These are phyloP conservation scores for Drosophila leontia DNA, from an alignment of 1,140 invertebrate species.

Conservation along the genomic window DNA sequence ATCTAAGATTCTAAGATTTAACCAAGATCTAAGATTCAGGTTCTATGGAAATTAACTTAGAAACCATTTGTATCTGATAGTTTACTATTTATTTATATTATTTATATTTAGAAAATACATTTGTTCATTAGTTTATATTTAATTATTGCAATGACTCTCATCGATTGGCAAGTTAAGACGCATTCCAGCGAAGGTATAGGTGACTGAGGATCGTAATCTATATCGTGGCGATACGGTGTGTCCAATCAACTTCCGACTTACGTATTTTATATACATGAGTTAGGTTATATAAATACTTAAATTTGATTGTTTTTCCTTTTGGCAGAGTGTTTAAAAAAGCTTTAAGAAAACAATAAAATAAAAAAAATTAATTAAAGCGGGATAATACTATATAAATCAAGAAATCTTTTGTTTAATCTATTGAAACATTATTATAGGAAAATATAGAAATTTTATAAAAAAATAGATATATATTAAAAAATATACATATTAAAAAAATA, in stretches of 20 bases:
- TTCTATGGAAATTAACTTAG: no score
- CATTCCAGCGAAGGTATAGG: neutral
- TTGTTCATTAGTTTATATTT: neutral
- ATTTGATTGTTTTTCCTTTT: neutral
- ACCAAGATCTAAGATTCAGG: no score
- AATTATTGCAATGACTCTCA: neutral
- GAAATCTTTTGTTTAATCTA: no score
- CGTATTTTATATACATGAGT: no score
- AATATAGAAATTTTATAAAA: no score
- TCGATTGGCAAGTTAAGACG: neutral
- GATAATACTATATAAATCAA: no score
- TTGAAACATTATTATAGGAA: no score
- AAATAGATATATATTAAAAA: no score
- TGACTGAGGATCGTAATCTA: conserved; percentile 4
- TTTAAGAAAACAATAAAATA: no score
- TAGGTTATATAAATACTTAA: neutral
- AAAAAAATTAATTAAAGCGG: no score
- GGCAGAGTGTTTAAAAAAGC: neutral
- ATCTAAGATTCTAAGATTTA: no score
- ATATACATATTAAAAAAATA: no score
- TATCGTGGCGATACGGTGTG: neutral
- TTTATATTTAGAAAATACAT: neutral
- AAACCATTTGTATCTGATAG: neutral
- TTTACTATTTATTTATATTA: neutral
- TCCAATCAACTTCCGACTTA: conserved; percentile 3